Evolutionary conservation across 2,113 vertebrate genomes (phyloP).

Genomic region (Gallinago undulata): DNA sequence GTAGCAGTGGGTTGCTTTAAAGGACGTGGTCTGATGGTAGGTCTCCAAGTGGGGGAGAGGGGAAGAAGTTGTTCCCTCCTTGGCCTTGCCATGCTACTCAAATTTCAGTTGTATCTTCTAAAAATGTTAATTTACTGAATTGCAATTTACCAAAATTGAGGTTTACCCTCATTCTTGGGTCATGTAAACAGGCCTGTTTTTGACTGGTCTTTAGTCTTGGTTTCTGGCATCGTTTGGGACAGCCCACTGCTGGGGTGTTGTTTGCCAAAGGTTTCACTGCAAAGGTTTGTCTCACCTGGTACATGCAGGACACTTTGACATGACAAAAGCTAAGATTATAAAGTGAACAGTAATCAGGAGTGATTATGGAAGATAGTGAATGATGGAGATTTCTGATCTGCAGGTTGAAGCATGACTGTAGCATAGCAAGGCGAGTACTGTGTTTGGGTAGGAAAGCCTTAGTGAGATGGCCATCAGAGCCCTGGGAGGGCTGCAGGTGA

Average conservation of each 20-base stretch:
- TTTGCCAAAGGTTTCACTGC: not conserved
- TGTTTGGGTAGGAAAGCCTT: not conserved
- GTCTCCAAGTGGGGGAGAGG: not conserved
- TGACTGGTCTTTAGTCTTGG: not conserved
- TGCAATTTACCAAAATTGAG: not conserved
- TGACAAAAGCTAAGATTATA: not conserved
- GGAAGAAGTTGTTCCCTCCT: not conserved
- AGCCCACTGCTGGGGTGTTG: not conserved
- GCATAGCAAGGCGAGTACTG: not conserved
- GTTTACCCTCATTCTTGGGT: not conserved
- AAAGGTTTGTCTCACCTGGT: not conserved
- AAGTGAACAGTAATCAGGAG: not conserved
- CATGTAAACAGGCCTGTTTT: not conserved
- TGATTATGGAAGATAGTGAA: not conserved
- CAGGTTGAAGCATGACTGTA: not conserved
- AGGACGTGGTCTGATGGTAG: not conserved
- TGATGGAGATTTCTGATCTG: not conserved
- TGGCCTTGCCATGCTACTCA: conserved; percentile 10
- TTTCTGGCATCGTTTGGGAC: not conserved
- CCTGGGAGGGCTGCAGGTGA: not conserved
- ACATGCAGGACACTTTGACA: not conserved
- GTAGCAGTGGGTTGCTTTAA: not conserved
- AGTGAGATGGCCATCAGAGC: not conserved
- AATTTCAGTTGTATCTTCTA: conserved; percentile 50
- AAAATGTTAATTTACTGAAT: conserved; percentile 25